Evolutionary conservation across 2,888 invertebrate genomes (phyloP).

Genomic region (Ecdyonurus torrentis): DNA sequence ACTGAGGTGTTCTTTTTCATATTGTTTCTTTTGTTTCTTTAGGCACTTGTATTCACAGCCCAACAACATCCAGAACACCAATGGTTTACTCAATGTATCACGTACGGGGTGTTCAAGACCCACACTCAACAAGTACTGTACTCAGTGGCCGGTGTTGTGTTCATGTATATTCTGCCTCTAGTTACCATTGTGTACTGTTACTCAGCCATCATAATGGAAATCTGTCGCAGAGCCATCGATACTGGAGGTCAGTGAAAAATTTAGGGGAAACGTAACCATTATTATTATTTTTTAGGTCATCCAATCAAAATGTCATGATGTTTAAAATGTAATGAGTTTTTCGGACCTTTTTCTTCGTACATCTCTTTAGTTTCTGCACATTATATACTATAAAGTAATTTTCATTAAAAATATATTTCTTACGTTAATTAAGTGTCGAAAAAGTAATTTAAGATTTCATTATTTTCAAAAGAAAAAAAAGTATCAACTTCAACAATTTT

Average conservation of each 20-base stretch:
- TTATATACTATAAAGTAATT: too few relatives aligned
- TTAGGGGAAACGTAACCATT: background rate
- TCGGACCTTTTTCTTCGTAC: too few relatives aligned
- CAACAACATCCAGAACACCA: constrained; percentile 26
- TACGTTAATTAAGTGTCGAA: too few relatives aligned
- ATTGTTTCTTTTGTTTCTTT: constrained; percentile 11
- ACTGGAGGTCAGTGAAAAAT: constrained; percentile 2
- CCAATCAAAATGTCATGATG: too few relatives aligned
- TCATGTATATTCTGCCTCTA: constrained; percentile 28
- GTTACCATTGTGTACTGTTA: constrained; percentile 29
- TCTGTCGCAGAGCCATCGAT: constrained; percentile 16
- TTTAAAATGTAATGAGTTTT: too few relatives aligned
- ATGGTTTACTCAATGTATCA: constrained; percentile 33
- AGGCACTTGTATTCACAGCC: constrained; percentile 29
- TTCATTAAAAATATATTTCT: too few relatives aligned
- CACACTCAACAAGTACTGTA: constrained; percentile 24
- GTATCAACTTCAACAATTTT: too few relatives aligned
- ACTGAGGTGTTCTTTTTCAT: too few relatives aligned
- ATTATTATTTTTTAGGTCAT: too few relatives aligned
- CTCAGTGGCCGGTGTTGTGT: constrained; percentile 25
- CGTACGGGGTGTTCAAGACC: constrained; percentile 26
- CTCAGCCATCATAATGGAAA: constrained; percentile 27
- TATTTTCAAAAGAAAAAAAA: too few relatives aligned
- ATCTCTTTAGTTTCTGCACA: too few relatives aligned
- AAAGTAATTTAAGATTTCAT: too few relatives aligned